These are phyloP conservation scores for Eulemur macaco DNA, from an alignment of 2,113 vertebrate species.

Conservation along the genomic window DNA sequence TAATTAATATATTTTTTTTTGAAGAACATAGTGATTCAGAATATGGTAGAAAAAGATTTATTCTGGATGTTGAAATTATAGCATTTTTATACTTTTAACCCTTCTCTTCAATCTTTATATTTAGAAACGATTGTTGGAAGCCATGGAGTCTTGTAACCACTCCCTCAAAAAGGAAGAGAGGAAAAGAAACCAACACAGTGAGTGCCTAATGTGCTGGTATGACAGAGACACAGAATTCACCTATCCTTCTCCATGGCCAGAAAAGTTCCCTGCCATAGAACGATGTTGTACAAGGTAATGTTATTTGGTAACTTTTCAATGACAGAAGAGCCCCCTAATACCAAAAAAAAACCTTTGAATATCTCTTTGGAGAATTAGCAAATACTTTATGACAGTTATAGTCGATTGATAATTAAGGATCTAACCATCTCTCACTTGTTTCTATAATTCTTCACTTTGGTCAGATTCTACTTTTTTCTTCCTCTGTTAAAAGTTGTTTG, in stretches of 20 bases:
- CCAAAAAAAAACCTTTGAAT: background rate
- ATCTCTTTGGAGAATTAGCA: slow-evolving; percentile 8
- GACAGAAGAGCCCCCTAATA: background rate
- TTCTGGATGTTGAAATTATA: background rate
- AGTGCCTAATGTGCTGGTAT: slow-evolving; percentile 91
- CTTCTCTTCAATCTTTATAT: slow-evolving; percentile 52
- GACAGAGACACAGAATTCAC: slow-evolving; percentile 86
- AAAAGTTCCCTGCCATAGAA: slow-evolving; percentile 90
- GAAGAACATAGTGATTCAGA: background rate
- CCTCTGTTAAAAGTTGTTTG: background rate
- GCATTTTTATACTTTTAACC: background rate
- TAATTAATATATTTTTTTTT: slow-evolving; percentile 40
- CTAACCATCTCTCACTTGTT: background rate
- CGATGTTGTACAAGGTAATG: slow-evolving; percentile 90
- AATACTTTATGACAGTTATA: background rate
- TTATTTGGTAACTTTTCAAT: background rate
- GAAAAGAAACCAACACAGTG: slow-evolving; percentile 92
- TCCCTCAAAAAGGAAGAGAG: slow-evolving; percentile 90
- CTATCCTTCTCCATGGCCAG: slow-evolving; percentile 89
- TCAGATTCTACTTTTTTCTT: background rate
- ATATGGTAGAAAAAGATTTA: background rate
- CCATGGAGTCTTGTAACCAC: slow-evolving; percentile 91
- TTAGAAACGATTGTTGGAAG: slow-evolving; percentile 92
- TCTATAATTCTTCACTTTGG: background rate
- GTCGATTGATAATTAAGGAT: background rate